Percentiles rank a stretch among this genome's conserved stretches.
Conservation (phyloP, 2,113 vertebrate species). For the Talpa occidentalis region DNA sequence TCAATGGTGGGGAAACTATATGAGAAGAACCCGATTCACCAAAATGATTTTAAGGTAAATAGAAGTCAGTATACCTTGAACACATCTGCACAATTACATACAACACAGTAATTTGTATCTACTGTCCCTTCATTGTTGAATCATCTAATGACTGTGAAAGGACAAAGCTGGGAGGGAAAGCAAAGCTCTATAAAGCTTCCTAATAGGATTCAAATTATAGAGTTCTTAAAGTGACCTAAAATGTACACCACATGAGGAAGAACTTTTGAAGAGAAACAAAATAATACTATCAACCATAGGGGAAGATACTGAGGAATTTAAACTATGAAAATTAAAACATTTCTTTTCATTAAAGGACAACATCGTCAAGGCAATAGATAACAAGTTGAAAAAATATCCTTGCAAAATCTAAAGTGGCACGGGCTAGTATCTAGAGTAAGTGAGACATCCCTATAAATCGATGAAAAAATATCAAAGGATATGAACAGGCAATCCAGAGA, state of each 20-base stretch:
- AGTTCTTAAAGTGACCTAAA: background rate
- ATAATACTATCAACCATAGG: background rate
- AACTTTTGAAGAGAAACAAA: conserved; percentile 6
- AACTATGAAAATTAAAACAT: conserved; percentile 8
- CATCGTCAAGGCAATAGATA: background rate
- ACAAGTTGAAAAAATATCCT: background rate
- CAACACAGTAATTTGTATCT: background rate
- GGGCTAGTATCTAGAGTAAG: background rate
- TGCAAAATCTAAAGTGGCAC: background rate
- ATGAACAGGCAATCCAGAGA: background rate
- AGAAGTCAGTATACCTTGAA: background rate
- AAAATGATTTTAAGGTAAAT: background rate
- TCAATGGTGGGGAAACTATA: background rate
- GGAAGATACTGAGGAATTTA: background rate
- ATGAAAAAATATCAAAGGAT: background rate
- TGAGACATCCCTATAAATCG: background rate
- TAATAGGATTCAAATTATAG: conserved; percentile 30
- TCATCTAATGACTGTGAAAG: background rate
- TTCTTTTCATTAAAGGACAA: background rate
- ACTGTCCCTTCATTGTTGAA: background rate
- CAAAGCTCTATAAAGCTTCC: conserved; percentile 38
- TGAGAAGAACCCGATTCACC: background rate
- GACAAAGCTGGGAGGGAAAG: conserved; percentile 15
- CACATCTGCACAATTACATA: background rate
- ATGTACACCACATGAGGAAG: background rate